Evolutionary conservation across 2,797 vertebrate genomes (phyloP).

Genomic region (Thripadectes ignobilis): DNA sequence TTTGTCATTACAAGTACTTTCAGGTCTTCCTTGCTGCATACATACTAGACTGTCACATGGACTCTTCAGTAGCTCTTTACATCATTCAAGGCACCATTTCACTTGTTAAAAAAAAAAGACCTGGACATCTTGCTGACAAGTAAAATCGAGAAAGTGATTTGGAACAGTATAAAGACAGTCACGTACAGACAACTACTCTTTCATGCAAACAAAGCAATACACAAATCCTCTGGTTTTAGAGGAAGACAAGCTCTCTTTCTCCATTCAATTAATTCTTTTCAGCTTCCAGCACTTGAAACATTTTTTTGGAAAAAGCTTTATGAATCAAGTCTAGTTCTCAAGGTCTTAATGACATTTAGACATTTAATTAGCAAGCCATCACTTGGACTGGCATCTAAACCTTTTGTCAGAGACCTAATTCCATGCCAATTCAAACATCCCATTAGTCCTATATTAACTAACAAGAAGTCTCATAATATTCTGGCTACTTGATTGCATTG

Average conservation of each 20-base stretch:
- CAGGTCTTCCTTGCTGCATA: background rate
- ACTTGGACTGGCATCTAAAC: constrained; percentile 63
- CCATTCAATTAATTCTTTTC: constrained; percentile 66
- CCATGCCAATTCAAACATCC: constrained; percentile 45
- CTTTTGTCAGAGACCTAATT: constrained; percentile 63
- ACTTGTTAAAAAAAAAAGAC: background rate
- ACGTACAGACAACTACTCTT: constrained; percentile 66
- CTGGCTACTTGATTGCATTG: background rate
- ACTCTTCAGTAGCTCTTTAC: background rate
- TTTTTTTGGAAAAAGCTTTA: constrained; percentile 67
- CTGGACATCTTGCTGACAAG: constrained; percentile 13
- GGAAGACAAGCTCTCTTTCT: constrained; percentile 58
- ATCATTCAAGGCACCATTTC: background rate
- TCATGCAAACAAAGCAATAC: constrained; percentile 75
- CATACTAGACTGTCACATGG: background rate
- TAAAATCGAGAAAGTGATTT: constrained; percentile 9
- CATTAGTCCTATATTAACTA: constrained; percentile 47
- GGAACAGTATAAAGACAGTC: constrained; percentile 42
- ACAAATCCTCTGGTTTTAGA: constrained; percentile 63
- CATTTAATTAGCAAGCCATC: constrained; percentile 75
- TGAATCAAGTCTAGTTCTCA: constrained; percentile 71
- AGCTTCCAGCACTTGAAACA: constrained; percentile 70
- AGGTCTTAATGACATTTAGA: constrained; percentile 70
- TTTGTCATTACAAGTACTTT: background rate
- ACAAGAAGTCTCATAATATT: constrained; percentile 31